phyloP scores from a whole-genome alignment of 2,113 vertebrate species.

The Laticauda laticaudata region DNA sequence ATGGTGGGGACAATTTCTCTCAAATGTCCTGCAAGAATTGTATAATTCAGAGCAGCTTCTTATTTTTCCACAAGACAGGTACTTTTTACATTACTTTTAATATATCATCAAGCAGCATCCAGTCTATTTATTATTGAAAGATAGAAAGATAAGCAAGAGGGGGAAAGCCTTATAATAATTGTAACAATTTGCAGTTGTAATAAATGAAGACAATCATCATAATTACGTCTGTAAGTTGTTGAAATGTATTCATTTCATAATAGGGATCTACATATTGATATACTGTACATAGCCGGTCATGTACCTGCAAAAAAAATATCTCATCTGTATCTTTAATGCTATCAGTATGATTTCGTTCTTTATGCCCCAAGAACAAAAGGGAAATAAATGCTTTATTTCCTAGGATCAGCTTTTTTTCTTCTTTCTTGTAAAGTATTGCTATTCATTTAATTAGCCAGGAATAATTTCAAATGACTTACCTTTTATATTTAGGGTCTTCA shows the following conservation, averaged over 20 bases:
- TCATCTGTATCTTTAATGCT: neutral
- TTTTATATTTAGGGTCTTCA: conserved; percentile 86
- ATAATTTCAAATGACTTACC: neutral
- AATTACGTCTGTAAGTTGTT: neutral
- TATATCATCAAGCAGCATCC: neutral
- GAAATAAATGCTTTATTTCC: neutral
- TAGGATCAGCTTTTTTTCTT: neutral
- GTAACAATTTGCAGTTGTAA: neutral
- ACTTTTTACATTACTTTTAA: neutral
- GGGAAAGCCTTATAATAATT: neutral
- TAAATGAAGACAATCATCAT: neutral
- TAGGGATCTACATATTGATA: neutral
- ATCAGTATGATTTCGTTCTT: neutral
- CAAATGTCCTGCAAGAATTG: conserved; percentile 95
- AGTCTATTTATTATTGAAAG: neutral
- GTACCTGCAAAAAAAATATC: neutral
- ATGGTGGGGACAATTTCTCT: conserved; percentile 99
- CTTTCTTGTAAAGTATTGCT: neutral
- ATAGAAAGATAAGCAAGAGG: neutral
- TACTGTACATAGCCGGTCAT: neutral
- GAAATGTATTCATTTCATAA: neutral
- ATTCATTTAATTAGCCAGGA: neutral
- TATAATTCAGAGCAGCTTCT: conserved; percentile 98
- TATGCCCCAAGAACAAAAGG: neutral
- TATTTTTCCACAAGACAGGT: conserved; percentile 98